Evolutionary conservation across 30 jellyfish, hydroid and myxozoan genomes (phyloP).

Genomic region (Cassiopea xamachana): DNA sequence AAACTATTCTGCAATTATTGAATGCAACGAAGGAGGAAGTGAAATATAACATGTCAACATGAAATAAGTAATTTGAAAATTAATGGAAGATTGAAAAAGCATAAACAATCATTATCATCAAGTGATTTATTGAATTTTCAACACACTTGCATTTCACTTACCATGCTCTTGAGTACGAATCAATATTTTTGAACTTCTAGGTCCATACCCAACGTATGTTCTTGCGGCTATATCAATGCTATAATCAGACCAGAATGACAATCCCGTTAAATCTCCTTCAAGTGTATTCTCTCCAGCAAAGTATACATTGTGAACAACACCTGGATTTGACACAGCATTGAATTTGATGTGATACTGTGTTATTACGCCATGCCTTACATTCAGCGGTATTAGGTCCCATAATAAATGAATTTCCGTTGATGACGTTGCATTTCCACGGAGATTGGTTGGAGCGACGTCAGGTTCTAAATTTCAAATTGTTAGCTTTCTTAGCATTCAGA

Average conservation of each 20-base stretch:
- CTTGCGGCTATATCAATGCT: constrained; percentile 32
- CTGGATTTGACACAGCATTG: constrained; percentile 11
- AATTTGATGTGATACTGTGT: constrained; percentile 29
- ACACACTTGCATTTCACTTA: background rate
- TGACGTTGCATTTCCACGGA: constrained; percentile 46
- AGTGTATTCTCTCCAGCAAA: constrained; percentile 19
- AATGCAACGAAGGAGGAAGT: too few species aligned
- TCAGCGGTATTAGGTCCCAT: constrained; percentile 36
- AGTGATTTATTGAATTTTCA: too few species aligned
- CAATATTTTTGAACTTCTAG: background rate
- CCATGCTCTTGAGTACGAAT: constrained; percentile 58
- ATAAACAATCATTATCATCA: too few species aligned
- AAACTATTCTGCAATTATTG: too few species aligned
- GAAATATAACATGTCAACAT: too few species aligned
- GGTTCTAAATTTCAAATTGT: constrained; percentile 30
- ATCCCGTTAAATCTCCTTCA: constrained; percentile 12
- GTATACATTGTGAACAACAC: too few species aligned
- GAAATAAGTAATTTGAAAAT: too few species aligned
- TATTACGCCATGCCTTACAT: constrained; percentile 48
- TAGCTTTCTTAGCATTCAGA: too few species aligned
- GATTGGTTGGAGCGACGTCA: constrained; percentile 35
- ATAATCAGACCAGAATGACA: constrained; percentile 46
- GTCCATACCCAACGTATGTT: constrained; percentile 56
- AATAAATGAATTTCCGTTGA: constrained; percentile 27
- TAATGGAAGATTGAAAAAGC: too few species aligned